These are phyloP conservation scores for Siniperca scherzeri DNA, from an alignment of 2,797 vertebrate genomes.

Conservation along the genomic window DNA sequence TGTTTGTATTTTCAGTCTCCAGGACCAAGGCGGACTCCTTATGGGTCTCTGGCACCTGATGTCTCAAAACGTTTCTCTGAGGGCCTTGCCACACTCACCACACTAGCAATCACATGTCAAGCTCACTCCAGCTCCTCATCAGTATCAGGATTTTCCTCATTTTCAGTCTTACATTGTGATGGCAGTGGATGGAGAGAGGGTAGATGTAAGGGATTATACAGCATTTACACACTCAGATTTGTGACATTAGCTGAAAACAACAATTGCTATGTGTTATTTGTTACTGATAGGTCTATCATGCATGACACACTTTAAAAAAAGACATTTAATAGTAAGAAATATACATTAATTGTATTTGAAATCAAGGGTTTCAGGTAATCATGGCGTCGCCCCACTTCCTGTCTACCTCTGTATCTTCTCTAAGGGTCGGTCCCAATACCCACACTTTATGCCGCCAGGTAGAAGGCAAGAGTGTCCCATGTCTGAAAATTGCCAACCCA, in stretches of 20 bases:
- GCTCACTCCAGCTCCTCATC: conserved; percentile 76
- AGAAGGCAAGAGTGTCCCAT: too few species aligned
- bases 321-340: neutral
- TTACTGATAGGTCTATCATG: neutral
- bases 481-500: neutral
- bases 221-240: conserved; percentile 21
- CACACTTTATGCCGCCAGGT: neutral
- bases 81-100: conserved; percentile 72
- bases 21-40: conserved; percentile 29
- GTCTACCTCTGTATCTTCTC: neutral
- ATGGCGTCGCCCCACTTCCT: neutral
- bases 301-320: neutral
- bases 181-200: conserved; percentile 66
- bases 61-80: conserved; percentile 10
- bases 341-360: neutral
- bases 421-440: neutral
- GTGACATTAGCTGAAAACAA: conserved; percentile 3
- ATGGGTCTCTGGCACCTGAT: conserved; percentile 8
- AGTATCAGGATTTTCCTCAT: conserved; percentile 58
- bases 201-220: conserved; percentile 42
- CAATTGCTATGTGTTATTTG: neutral
- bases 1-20: conserved; percentile 16
- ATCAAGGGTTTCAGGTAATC: neutral
- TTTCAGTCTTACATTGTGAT: conserved; percentile 74
- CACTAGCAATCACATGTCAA: conserved; percentile 64